Evolutionary conservation across 2,797 vertebrate species (phyloP).

Genomic region (Trichosurus vulpecula): DNA sequence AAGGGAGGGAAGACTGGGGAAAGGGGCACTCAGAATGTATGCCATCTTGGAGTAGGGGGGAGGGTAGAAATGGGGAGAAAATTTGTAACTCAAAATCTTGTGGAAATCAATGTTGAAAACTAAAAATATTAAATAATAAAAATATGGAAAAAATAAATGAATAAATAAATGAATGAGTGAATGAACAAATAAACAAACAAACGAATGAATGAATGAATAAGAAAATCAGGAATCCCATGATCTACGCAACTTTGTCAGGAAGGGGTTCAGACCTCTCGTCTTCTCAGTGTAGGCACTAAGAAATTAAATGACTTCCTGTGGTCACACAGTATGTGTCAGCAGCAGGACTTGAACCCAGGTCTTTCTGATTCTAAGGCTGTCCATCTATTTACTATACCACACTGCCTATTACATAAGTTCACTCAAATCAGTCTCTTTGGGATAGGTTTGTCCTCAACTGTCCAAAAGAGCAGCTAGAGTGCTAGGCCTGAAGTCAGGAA

Average conservation of each 20-base stretch:
- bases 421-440: not conserved
- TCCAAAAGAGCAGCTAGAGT: not conserved
- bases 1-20: too few relatives aligned
- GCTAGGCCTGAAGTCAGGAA: not conserved
- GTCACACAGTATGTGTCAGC: not conserved
- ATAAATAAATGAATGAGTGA: too few relatives aligned
- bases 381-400: not conserved
- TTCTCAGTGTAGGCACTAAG: not conserved
- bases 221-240: constrained; percentile 9
- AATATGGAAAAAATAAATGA: too few relatives aligned
- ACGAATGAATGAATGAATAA: too few relatives aligned
- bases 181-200: too few relatives aligned
- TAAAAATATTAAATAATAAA: too few relatives aligned
- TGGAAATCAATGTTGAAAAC: too few relatives aligned
- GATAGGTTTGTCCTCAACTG: not conserved
- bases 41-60: too few relatives aligned
- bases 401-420: not conserved
- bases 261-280: not conserved
- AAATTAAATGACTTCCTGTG: not conserved
- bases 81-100: too few relatives aligned
- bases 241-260: not conserved
- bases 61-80: too few relatives aligned
- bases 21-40: too few relatives aligned
- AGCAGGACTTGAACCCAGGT: not conserved
- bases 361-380: not conserved